A percentile compares a stretch with the other conserved stretches of the same genome.
phyloP scores from a whole-genome alignment of 2,888 invertebrate genomes.

The Papilio elwesi region DNA sequence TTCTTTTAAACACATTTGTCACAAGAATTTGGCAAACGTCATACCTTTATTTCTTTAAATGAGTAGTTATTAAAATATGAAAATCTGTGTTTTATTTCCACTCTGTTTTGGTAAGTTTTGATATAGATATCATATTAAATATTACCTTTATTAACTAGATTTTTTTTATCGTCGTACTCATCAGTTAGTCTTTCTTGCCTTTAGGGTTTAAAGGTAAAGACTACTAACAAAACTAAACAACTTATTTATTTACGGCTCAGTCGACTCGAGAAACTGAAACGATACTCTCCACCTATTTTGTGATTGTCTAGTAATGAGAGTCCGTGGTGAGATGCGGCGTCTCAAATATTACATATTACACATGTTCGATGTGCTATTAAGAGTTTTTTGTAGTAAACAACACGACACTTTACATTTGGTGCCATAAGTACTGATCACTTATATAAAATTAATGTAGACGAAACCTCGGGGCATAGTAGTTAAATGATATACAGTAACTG shows the following conservation, averaged over 20 bases:
- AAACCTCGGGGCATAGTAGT: neutral
- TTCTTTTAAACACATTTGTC: slow-evolving; percentile 70
- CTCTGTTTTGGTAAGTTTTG: slow-evolving; percentile 63
- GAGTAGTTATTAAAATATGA: slow-evolving; percentile 61
- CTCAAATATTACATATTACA: no score
- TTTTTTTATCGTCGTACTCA: neutral
- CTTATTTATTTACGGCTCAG: neutral
- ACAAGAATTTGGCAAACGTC: slow-evolving; percentile 57
- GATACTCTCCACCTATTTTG: neutral
- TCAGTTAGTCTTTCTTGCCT: neutral
- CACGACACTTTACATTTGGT: no score
- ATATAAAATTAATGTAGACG: neutral
- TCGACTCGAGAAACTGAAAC: neutral
- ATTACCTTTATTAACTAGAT: neutral
- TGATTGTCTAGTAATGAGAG: neutral
- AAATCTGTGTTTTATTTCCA: slow-evolving; percentile 56
- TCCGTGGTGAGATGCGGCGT: neutral
- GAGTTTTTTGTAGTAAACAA: no score
- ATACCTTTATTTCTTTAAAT: slow-evolving; percentile 50
- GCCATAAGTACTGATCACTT: no score
- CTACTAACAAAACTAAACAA: neutral
- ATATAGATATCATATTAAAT: neutral
- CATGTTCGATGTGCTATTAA: no score
- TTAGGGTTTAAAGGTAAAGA: neutral
- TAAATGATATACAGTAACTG: neutral